These are phyloP conservation scores for Papilio polyxenes DNA, from an alignment of 1,140 invertebrate species.

Conservation along the genomic window DNA sequence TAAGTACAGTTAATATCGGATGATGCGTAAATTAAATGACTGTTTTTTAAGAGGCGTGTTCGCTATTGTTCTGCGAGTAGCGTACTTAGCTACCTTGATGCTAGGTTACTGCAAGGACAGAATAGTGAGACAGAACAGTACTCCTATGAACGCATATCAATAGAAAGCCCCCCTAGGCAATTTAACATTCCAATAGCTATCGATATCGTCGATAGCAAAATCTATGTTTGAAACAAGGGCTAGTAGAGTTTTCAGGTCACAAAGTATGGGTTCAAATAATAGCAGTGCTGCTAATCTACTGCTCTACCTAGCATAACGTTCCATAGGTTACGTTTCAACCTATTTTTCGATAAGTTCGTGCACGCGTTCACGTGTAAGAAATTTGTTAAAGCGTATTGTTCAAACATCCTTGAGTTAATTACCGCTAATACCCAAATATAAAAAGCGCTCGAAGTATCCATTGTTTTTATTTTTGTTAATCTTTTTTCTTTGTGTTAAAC, in stretches of 20 bases:
- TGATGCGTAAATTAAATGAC: not conserved
- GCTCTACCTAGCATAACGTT: not conserved
- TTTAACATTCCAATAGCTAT: no score
- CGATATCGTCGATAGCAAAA: no score
- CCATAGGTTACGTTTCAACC: not conserved
- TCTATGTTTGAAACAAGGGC: no score
- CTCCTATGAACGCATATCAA: not conserved
- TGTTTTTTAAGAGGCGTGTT: slow-evolving; percentile 1
- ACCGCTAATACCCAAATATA: not conserved
- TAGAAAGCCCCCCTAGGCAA: no score
- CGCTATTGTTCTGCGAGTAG: not conserved
- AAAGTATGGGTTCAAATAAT: not conserved
- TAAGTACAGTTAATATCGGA: not conserved
- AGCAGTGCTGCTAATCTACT: not conserved
- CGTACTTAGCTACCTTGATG: not conserved
- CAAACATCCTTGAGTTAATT: slow-evolving; percentile 12
- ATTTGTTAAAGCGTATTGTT: slow-evolving; percentile 12
- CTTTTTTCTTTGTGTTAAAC: not conserved
- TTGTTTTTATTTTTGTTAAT: slow-evolving; percentile 6
- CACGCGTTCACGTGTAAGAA: slow-evolving; percentile 11
- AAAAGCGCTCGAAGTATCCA: not conserved
- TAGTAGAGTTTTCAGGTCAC: not conserved
- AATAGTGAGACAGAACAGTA: not conserved
- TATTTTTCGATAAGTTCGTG: not conserved
- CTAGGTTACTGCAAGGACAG: not conserved